Evolutionary conservation across 2,888 invertebrate species (phyloP).

Genomic region (Melanchra persicariae): DNA sequence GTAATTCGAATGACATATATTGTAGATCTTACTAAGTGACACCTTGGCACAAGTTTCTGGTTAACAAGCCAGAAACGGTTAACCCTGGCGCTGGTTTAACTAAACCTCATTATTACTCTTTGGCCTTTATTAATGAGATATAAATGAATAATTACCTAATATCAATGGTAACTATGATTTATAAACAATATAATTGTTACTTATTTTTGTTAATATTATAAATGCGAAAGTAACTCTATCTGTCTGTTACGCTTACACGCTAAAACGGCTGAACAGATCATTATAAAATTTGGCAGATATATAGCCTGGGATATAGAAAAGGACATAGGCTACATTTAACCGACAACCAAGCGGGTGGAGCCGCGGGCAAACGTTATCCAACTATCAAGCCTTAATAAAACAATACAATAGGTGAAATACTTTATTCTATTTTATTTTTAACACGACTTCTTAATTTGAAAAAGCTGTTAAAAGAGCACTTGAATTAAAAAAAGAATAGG

Average conservation of each 20-base stretch:
- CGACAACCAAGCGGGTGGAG: too few species aligned
- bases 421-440: neutral
- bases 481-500: neutral
- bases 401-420: neutral
- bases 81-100: conserved; percentile 6
- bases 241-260: too few species aligned
- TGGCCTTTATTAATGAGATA: conserved; percentile 2
- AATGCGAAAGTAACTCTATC: too few species aligned
- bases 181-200: too few species aligned
- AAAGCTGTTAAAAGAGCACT: neutral
- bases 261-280: too few species aligned
- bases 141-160: neutral
- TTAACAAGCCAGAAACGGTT: conserved; percentile 51
- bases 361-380: too few species aligned
- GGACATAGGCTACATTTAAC: too few species aligned
- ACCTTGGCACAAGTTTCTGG: conserved; percentile 52
- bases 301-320: too few species aligned
- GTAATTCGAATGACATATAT: conserved; percentile 51
- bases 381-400: neutral
- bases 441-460: neutral
- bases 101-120: conserved; percentile 25
- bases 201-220: too few species aligned
- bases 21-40: conserved; percentile 54
- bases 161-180: neutral
- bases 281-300: too few species aligned